Base-by-base conservation (phyloP, 1,140 invertebrate species). In the Dendroctonus valens region DNA sequence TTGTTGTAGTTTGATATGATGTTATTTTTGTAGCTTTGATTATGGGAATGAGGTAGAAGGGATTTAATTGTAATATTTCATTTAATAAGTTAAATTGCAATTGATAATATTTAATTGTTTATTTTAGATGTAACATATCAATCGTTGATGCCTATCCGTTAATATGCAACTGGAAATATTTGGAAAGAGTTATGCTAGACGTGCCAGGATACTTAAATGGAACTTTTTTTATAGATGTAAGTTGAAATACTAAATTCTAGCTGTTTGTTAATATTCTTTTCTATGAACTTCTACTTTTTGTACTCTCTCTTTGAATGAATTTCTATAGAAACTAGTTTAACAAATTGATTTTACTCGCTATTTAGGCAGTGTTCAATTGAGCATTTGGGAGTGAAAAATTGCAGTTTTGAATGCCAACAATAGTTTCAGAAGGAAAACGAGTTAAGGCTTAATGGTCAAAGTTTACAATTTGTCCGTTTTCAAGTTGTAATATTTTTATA, bases 51-150 rank as follows among this genome's bases (percentile, higher is more conserved):
- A 41, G 5, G 15, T 37, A 41, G 26, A 38, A 5, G 57, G 26
- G 8, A 38, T 26, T 9, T 39, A 15, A 37, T 38, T 14, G 57
- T 59, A 59, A 59, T 59, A 59, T 59, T 59, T 58, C 2, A 6
- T 26, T 9, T 58, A 41, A 41, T 60, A 40, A n/a, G 37, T 50
- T 50, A 60, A 49, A 42, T 14, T 48, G 2, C 41, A 6, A 59
- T 59, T 3, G 26, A 26, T 26, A 52, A 52, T 53, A 41, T 63
- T 63, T 63, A 14, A 40, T 12, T 53, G 41, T 50, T 41, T 63
- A 11, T 68, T 62, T 58, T 49, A 68, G 66, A 52, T 68, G 66
- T 42, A 68, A 68, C 38, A 53, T 68, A 40, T 49, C 66, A 49
- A 68, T 68, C 38, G 7, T 62, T 9, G 46, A 63, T 57, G 51